Evolutionary conservation across 2,888 invertebrate genomes (phyloP), one percentile per base, ranked within the genome.

Genomic region (Mesorhabditis spiculigera): DNA sequence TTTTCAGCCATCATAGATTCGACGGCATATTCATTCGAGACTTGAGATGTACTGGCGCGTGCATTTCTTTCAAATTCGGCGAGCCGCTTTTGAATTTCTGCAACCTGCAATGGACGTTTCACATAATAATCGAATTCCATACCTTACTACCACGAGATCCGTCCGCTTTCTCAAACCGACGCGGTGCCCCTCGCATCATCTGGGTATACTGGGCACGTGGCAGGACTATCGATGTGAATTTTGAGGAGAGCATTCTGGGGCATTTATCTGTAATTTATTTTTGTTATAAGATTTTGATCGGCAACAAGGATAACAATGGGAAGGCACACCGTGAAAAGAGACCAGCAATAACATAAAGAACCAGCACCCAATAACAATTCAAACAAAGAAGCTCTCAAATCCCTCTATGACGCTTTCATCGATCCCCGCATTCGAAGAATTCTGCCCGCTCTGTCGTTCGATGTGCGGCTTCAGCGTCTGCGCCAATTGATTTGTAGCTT

Each of bases 1-100:
- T 72, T 75, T 68, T 80, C 77, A 3, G 78, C 78, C 5, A 76
- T 63, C 74, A 80, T 69, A 5, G 76, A 77, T 43, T 74, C 75
- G 6, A 74, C 75, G 50, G 69, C 68, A 45, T 72, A 77, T 64
- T 71, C 68, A 4, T 67, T 50, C 4, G 67, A 8, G 4, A 4
- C 16, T 8, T 67, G 41, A 28, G 28, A 28, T 13, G 63, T 61
- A 5, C 45, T n/a, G 65, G 63, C 62, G 13, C 16, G 45, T 50
- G 43, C 5, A 16, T 65, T 58, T 64, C 71, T 65, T 58, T 73
- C 69, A 64, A 45, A 73, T 13, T 75, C 73, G 5, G 71, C 74
- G 50, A 75, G 66, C 13, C 73, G 64, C 63, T 70, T 71, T 13
- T 75, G 74, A 64, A 75, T 71, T 65, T 75, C 70, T 43, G 68